These are phyloP conservation scores for Ctenopoma multispine DNA, from an alignment of 2,797 vertebrate species.

Conservation along the genomic window DNA sequence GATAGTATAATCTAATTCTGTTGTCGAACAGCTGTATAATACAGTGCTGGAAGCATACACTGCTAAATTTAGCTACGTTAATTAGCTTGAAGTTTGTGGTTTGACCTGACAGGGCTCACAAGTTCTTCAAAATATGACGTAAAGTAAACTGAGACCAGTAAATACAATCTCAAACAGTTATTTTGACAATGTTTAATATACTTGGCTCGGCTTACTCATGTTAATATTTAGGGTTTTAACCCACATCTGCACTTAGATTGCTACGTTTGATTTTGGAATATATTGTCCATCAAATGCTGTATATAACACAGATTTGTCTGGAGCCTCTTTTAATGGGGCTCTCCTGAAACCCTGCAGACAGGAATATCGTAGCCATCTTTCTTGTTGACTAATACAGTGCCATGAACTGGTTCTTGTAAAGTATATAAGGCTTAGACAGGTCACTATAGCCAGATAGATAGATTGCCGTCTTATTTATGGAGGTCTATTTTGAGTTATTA, in stretches of 20 bases:
- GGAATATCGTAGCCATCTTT: constrained; percentile 15
- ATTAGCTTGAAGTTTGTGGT: not conserved
- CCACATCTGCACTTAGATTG: not conserved
- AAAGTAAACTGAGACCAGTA: not conserved
- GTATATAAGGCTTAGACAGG: not conserved
- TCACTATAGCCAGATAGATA: not conserved
- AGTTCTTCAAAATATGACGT: not conserved
- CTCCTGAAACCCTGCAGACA: constrained; percentile 11
- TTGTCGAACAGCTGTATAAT: not conserved
- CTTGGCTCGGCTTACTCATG: not conserved
- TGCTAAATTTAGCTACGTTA: not conserved
- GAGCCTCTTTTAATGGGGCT: constrained; percentile 11
- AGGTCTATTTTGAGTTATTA: not conserved
- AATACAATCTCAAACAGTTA: not conserved
- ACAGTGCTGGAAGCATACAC: not conserved
- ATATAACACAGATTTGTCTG: not conserved
- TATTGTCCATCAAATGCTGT: not conserved
- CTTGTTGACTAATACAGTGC: constrained; percentile 7
- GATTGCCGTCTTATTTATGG: constrained; percentile 1
- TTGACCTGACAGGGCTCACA: not conserved
- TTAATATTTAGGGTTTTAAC: not conserved
- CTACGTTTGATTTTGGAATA: not conserved
- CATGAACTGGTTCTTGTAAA: constrained; percentile 2
- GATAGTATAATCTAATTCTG: too few species aligned
- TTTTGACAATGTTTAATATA: not conserved